Base-by-base conservation (phyloP, 2,113 vertebrate species). In the Gavialis gangeticus region DNA sequence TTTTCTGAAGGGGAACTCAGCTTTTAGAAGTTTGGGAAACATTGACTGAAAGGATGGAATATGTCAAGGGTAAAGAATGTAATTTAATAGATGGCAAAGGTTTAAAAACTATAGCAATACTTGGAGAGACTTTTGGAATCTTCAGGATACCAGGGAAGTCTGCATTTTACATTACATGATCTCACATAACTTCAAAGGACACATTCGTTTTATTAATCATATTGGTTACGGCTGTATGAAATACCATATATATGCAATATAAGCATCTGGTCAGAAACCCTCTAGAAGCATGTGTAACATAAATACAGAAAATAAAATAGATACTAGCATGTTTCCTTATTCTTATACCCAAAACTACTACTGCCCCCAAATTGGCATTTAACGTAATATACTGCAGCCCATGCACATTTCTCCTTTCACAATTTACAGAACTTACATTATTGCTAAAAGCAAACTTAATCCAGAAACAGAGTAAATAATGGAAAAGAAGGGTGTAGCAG, bases 111-210 rank as follows among this genome's bases (percentile, higher is more conserved):
- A 54, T 10, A 75, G 6, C 57, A 77, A 8, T 34, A 18, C 17
- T 63, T 27, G 16, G 13, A 73, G 6, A 7, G 30, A 24, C 85
- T 92, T 89, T 76, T 79, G 22, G 55, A 92, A 87, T 9, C 5
- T 55, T 22, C 18, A 81, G 27, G 46, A 37, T 84, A 84, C 71
- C 21, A 86, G 75, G n/a, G 5, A 73, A 88, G 84, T 94, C 86
- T 94, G 94, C 57, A 96, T 92, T 94, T 73, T 95, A 10, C 87
- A 17, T 37, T 91, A 91, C 86, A 75, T 87, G 90, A 92, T 95
- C 92, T 96, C 75, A 94, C 83, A 94, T 93, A 75, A 90, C 79
- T 96, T 96, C 79, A 69, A 96, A 93, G 58, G 79, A 63, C 3
- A 22, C 56, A 60, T 67, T 91, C 79, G 82, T 91, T 97, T 96